Evolutionary conservation across 2,113 vertebrate species (phyloP), one percentile per base, ranked within the genome.

Genomic region (Rousettus leschenaultii): DNA sequence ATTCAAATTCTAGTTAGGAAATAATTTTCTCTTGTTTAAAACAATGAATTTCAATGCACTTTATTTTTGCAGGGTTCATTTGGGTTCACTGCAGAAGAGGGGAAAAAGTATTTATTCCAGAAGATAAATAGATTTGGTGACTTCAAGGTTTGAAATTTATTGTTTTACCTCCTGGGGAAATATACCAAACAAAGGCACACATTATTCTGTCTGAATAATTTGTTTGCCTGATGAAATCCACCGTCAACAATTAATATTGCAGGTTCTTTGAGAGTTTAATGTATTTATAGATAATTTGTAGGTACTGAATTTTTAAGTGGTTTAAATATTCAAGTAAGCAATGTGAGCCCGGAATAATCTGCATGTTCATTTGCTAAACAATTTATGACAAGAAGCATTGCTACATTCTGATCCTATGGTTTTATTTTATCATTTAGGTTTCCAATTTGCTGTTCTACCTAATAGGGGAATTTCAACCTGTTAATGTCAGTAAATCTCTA

Each of bases 171-270:
- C 63, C 89, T 74, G 35, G 93, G 70, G 78, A 97, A 97, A 96
- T 59, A 1, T 43, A 97, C 85, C 94, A 96, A 83, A 96, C 71
- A 57, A 78, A 86, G 51, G 91, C 38, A 95, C 33, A 75, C 30
- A 97, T 97, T 97, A 61, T 91, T 97, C 89, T 95, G 93, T 93
- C 95, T 93, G 93, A 96, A 92, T 97, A 97, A 78, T 95, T 95
- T 95, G 22, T 91, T 96, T 82, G 78, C 91, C 88, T 24, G 33
- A 84, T 57, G 45, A 97, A 97, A 40, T 96, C 55, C 84, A 96
- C 87, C 93, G 43, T 96, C 51, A 40, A 96, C n/a, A 94, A 89
- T 82, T 91, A 94, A 89, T 98, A 98, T 82, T 88, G 77, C 21
- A 96, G 24, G 55, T 96, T 97, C 96, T 89, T 77, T 68, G 86